Percentiles rank a stretch among this genome's conserved stretches.
These are phyloP conservation scores for Pelecanoides urinatrix DNA, from an alignment of 2,113 vertebrate species.

Conservation along the genomic window DNA sequence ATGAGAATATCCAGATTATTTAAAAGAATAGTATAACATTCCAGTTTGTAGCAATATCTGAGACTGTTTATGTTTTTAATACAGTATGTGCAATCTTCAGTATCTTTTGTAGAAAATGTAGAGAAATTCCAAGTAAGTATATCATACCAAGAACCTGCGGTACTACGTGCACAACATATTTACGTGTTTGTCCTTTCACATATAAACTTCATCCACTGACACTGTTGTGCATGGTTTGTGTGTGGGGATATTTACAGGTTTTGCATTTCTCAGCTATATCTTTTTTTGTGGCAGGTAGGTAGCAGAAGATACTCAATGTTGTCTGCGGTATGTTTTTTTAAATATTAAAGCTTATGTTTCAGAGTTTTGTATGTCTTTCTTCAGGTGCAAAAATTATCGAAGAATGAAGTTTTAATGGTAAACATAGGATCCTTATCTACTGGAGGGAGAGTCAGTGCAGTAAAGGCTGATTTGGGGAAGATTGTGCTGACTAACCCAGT, in stretches of 20 bases:
- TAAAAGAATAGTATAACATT: neutral
- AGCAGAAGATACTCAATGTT: neutral
- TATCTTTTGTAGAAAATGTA: neutral
- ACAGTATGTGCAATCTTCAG: neutral
- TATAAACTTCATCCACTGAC: neutral
- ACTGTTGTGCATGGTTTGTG: neutral
- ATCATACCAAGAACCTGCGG: neutral
- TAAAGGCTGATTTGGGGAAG: conserved; percentile 97
- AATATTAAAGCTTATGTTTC: neutral
- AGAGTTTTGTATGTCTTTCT: neutral
- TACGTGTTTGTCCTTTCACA: neutral
- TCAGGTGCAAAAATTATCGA: conserved; percentile 97
- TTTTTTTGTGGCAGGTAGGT: neutral
- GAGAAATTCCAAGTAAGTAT: neutral
- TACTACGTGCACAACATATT: neutral
- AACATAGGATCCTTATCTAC: conserved; percentile 98
- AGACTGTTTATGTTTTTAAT: neutral
- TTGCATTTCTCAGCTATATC: neutral
- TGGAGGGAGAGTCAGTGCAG: conserved; percentile 94
- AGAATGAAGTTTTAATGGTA: conserved; percentile 99
- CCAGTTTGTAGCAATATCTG: neutral
- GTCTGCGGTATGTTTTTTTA: neutral
- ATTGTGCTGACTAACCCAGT: conserved; percentile 98
- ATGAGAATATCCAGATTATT: neutral
- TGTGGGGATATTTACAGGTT: neutral